Evolutionary conservation across 2,888 invertebrate species (phyloP).

Genomic region (Eutolmus rufibarbis): DNA sequence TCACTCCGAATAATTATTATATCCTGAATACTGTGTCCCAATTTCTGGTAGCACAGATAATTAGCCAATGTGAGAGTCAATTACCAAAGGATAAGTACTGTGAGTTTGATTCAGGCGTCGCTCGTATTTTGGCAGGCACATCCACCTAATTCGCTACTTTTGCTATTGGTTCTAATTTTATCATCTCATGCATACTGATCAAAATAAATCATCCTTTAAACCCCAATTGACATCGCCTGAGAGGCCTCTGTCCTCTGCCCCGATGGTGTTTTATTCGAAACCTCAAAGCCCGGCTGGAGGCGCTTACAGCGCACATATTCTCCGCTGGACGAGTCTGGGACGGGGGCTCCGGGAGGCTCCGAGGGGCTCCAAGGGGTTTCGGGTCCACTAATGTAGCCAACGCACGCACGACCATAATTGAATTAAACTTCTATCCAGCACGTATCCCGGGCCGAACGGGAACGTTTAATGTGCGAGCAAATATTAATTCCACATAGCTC

Average conservation of each 20-base stretch:
- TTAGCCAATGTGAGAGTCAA: neutral
- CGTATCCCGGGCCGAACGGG: conserved; percentile 7
- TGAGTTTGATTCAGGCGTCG: neutral
- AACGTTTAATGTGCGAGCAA: conserved; percentile 14
- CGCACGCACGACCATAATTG: conserved; percentile 34
- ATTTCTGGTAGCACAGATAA: neutral
- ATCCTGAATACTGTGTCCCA: neutral
- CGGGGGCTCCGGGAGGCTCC: neutral
- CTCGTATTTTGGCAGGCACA: neutral
- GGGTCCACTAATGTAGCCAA: neutral
- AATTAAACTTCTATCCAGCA: conserved; percentile 31
- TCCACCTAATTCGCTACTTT: neutral
- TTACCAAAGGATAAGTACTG: neutral
- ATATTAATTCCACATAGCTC: conserved; percentile 30
- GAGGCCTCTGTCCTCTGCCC: neutral
- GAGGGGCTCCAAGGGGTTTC: neutral
- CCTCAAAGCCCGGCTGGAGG: neutral
- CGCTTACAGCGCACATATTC: neutral
- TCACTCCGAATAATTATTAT: neutral
- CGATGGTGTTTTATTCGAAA: neutral
- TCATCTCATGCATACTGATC: neutral
- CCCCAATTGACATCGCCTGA: neutral
- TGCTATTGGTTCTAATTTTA: neutral
- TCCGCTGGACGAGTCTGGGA: neutral
- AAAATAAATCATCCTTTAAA: conserved; percentile 5